A percentile compares a stretch with the other conserved stretches of the same genome.
Conservation (phyloP, 2,888 invertebrate species). For the Formica aserva region DNA sequence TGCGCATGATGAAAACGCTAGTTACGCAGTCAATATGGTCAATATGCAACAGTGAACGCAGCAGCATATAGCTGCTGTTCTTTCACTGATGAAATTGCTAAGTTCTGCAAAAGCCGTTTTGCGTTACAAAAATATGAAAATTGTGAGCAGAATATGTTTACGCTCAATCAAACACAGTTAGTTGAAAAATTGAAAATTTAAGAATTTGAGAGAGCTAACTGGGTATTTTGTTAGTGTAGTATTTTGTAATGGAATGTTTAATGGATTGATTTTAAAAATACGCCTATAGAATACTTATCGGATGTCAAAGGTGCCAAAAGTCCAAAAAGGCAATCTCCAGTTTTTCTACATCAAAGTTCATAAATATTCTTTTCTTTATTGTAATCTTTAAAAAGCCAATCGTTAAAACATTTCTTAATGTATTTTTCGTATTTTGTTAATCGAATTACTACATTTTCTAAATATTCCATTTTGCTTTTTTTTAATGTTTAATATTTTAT, state of each 20-base stretch:
- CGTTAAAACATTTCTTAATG: background rate
- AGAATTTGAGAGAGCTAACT: conserved; percentile 18
- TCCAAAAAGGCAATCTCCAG: background rate
- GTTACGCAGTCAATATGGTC: background rate
- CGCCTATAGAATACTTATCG: background rate
- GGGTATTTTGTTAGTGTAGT: background rate
- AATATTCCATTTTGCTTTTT: background rate
- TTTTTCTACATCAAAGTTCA: background rate
- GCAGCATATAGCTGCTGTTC: conserved; percentile 4
- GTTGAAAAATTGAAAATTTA: conserved; percentile 30
- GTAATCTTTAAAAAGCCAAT: background rate
- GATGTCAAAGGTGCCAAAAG: background rate
- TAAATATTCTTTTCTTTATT: conserved; percentile 10
- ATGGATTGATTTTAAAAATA: background rate
- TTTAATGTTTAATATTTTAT: background rate
- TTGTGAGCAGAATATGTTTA: background rate
- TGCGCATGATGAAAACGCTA: background rate
- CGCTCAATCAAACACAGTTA: conserved; percentile 14
- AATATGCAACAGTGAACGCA: background rate
- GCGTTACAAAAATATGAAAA: conserved; percentile 27
- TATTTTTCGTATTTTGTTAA: background rate
- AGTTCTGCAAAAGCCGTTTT: conserved; percentile 4
- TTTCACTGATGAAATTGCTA: conserved; percentile 27
- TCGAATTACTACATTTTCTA: background rate
- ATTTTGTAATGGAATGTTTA: background rate